Evolutionary conservation across 2,888 invertebrate species (phyloP).

Genomic region (Himalopsyche tibetana): DNA sequence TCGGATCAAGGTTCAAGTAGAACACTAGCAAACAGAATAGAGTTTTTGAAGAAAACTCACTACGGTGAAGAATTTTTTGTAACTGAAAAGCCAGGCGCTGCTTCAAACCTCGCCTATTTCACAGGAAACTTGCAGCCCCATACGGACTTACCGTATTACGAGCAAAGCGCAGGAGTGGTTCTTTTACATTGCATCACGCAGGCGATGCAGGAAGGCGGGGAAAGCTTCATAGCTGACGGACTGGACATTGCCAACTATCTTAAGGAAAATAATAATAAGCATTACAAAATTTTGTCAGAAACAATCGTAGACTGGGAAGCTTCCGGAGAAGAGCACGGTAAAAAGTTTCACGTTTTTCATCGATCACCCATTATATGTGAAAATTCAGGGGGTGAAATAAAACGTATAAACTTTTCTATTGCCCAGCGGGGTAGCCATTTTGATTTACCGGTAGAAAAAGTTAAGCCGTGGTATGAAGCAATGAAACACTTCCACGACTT

Average conservation of each 20-base stretch:
- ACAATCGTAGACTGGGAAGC: constrained; percentile 85
- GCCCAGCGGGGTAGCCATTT: constrained; percentile 85
- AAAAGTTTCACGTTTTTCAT: constrained; percentile 80
- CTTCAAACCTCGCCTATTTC: constrained; percentile 86
- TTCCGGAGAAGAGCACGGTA: constrained; percentile 80
- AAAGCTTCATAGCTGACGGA: constrained; percentile 82
- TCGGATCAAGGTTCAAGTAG: constrained; percentile 76
- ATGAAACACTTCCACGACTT: constrained; percentile 80
- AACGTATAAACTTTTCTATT: constrained; percentile 83
- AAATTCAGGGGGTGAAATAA: constrained; percentile 77
- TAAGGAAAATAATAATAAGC: constrained; percentile 75
- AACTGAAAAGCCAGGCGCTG: constrained; percentile 79
- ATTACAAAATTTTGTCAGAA: constrained; percentile 78
- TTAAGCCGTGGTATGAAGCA: constrained; percentile 83
- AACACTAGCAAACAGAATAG: constrained; percentile 79
- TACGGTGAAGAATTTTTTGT: constrained; percentile 86
- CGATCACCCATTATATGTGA: constrained; percentile 81
- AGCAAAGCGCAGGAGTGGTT: constrained; percentile 85
- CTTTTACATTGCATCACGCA: constrained; percentile 84
- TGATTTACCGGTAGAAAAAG: constrained; percentile 77
- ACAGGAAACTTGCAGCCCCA: constrained; percentile 83
- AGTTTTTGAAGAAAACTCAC: constrained; percentile 83
- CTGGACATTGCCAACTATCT: constrained; percentile 81
- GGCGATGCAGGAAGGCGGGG: constrained; percentile 80
- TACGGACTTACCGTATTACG: constrained; percentile 86